Conservation (phyloP, 2,113 vertebrate genomes). For the Erinaceus europaeus region DNA sequence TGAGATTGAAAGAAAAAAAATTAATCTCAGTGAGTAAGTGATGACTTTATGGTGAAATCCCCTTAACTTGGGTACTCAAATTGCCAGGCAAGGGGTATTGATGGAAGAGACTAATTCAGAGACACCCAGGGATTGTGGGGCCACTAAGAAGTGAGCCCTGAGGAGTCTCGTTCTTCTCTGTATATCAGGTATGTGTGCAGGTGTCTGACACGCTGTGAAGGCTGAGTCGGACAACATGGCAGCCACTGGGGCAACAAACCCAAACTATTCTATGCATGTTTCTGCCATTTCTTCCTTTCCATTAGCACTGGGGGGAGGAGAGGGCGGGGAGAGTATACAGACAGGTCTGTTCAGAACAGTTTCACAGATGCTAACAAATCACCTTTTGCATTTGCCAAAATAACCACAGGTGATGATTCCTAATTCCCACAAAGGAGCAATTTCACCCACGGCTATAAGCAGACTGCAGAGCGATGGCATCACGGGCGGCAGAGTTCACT, state of each 20-base stretch:
- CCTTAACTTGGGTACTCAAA: background rate
- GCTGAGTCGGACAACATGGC: background rate
- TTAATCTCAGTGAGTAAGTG: no score
- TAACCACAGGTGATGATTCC: background rate
- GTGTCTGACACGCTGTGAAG: no score
- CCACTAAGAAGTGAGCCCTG: background rate
- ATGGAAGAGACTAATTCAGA: background rate
- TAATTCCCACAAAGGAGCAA: background rate
- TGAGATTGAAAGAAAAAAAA: no score
- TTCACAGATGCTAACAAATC: background rate
- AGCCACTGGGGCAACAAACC: fast-evolving
- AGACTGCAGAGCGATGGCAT: background rate
- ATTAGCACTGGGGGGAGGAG: no score
- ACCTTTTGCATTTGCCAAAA: slow-evolving; percentile 6
- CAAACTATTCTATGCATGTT: background rate
- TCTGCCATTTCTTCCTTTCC: background rate
- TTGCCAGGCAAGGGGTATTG: background rate
- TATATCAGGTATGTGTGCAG: no score
- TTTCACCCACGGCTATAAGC: background rate
- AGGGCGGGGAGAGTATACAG: no score
- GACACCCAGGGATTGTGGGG: no score
- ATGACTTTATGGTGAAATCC: background rate
- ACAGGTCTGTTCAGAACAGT: background rate
- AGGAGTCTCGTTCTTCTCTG: background rate
- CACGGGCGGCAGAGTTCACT: background rate